Percentiles rank a stretch among this genome's conserved stretches.
phyloP scores from a whole-genome alignment of 2,797 vertebrate genomes.

The Micropoecilia bifurca region DNA sequence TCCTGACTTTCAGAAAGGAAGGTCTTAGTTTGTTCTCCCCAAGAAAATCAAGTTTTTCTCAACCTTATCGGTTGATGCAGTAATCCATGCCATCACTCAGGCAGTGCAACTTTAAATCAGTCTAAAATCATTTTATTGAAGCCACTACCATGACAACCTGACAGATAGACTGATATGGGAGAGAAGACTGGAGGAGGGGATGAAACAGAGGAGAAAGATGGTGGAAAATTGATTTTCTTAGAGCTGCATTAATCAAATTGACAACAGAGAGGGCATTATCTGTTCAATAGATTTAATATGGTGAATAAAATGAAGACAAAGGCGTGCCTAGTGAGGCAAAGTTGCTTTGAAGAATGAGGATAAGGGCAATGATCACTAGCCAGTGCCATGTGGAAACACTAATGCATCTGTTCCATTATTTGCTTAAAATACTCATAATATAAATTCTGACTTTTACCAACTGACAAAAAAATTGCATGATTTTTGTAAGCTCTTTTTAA shows the following conservation, averaged over 20 bases:
- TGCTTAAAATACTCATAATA: conserved; percentile 10
- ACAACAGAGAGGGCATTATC: conserved; percentile 72
- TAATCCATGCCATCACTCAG: conserved; percentile 56
- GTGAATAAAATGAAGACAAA: conserved; percentile 75
- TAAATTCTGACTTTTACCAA: conserved; percentile 11
- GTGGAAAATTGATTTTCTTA: conserved; percentile 74
- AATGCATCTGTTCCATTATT: conserved; percentile 29
- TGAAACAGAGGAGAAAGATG: conserved; percentile 55
- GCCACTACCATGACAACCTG: conserved; percentile 58
- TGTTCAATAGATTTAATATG: conserved; percentile 76
- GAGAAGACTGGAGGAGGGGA: conserved; percentile 39
- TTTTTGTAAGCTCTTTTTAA: conserved; percentile 13
- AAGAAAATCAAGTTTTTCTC: conserved; percentile 53
- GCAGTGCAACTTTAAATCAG: conserved; percentile 56
- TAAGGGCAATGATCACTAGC: conserved; percentile 47
- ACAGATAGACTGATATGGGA: conserved; percentile 49
- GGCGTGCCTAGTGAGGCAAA: conserved; percentile 51
- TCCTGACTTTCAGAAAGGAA: conserved; percentile 5
- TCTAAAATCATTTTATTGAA: conserved; percentile 61
- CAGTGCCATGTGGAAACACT: conserved; percentile 20
- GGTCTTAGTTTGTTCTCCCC: conserved; percentile 18
- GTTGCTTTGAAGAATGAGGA: conserved; percentile 64
- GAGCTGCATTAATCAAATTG: conserved; percentile 75
- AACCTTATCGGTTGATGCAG: conserved; percentile 34
- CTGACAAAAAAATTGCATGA: conserved; percentile 4